Evolutionary conservation across 35 echinoderm and acorn worm genomes (phyloP).

Genomic region (Diadema setosum): DNA sequence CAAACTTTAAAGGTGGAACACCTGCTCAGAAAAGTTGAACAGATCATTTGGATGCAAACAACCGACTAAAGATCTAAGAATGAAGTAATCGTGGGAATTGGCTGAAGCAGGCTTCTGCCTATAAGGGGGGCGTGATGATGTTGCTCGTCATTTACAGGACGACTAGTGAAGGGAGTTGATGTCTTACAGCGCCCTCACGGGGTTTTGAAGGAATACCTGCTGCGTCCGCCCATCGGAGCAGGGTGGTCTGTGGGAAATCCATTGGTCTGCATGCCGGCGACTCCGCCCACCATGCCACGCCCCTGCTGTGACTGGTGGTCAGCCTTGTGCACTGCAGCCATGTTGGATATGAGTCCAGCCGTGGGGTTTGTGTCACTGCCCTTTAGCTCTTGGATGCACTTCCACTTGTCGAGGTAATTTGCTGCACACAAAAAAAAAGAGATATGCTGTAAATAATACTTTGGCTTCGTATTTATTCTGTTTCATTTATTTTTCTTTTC

Average conservation of each 20-base stretch:
- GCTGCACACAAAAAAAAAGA: conserved; percentile 47
- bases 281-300: not conserved
- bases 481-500: too few species aligned
- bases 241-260: not conserved
- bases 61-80: too few species aligned
- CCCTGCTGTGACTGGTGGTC: not conserved
- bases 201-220: conserved; percentile 6
- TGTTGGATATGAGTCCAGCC: not conserved
- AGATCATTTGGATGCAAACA: too few species aligned
- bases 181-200: not conserved
- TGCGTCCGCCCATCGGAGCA: not conserved
- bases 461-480: too few species aligned
- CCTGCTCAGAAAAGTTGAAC: too few species aligned
- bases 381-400: conserved; percentile 95
- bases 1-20: too few species aligned
- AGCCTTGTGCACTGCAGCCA: not conserved
- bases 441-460: too few species aligned
- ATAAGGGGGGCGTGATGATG: too few species aligned
- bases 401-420: conserved; percentile 98
- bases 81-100: too few species aligned
- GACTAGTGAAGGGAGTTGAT: too few species aligned
- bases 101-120: too few species aligned
- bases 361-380: conserved; percentile 38
- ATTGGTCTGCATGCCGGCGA: not conserved
- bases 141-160: too few species aligned